Conservation (phyloP, 92 coral and sea anemone species). For the Porites cylindrica region DNA sequence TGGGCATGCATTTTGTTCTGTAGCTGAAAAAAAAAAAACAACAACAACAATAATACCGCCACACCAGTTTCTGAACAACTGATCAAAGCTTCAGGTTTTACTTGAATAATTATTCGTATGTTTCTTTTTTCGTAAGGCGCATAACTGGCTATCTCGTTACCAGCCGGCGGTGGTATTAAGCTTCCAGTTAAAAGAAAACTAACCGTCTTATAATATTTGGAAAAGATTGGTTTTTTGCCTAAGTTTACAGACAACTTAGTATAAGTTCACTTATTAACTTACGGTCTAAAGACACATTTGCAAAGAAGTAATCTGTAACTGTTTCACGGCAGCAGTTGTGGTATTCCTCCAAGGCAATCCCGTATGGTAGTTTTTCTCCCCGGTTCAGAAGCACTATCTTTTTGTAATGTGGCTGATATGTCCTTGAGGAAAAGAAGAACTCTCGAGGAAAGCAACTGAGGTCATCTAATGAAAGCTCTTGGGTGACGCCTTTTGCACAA, state of each 20-base stretch:
- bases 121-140: no score
- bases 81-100: no score
- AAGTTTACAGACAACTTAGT: no score
- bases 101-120: no score
- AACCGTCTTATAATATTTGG: no score
- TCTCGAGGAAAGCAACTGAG: conserved; percentile 61
- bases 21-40: conserved; percentile 6
- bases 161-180: no score
- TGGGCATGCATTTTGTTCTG: conserved; percentile 9
- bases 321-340: conserved; percentile 20
- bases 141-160: no score
- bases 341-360: conserved; percentile 34
- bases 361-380: conserved; percentile 18
- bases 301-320: conserved; percentile 18
- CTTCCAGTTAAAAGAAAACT: no score
- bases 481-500: conserved; percentile 43
- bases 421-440: conserved; percentile 51
- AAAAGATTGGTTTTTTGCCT: no score
- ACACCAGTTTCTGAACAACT: no score
- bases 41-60: no score
- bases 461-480: conserved; percentile 1
- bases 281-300: conserved; percentile 5
- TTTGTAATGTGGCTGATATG: conserved; percentile 1
- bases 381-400: conserved; percentile 60
- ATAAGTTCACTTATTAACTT: no score